These are phyloP conservation scores for Heliocidaris tuberculata DNA, from an alignment of 35 echinoderm and acorn worm species.

Conservation along the genomic window DNA sequence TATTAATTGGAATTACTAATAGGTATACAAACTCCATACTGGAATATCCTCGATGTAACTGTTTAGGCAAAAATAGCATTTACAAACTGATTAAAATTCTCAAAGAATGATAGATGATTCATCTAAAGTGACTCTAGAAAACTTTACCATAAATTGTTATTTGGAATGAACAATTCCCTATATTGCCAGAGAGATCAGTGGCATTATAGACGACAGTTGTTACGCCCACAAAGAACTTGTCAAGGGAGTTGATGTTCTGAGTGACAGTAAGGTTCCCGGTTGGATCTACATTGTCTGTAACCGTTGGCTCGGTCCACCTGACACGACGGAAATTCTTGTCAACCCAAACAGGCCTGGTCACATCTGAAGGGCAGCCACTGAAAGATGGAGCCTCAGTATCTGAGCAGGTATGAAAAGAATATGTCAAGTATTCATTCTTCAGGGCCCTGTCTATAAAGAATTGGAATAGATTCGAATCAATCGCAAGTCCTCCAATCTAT, in stretches of 20 bases:
- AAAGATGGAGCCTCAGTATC: background rate
- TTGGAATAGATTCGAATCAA: no score
- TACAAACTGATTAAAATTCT: no score
- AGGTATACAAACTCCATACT: no score
- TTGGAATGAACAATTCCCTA: slow-evolving; percentile 25
- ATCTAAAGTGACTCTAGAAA: background rate
- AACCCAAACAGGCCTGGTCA: background rate
- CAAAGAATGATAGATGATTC: no score
- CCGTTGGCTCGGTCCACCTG: background rate
- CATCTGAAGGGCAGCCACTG: background rate
- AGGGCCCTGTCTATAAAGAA: no score
- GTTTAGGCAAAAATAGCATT: no score
- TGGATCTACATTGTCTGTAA: slow-evolving; percentile 14
- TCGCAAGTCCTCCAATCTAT: no score
- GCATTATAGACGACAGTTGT: slow-evolving; percentile 16
- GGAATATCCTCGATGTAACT: no score
- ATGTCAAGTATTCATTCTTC: no score
- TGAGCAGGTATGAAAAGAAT: no score
- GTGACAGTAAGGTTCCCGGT: background rate
- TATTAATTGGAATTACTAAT: no score
- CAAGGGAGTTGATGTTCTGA: background rate
- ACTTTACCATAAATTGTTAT: slow-evolving; percentile 21
- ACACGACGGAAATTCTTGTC: background rate
- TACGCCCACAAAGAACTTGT: background rate
- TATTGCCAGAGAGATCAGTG: slow-evolving; percentile 30